Evolutionary conservation across 2,113 vertebrate genomes (phyloP).

Genomic region (Rattus norvegicus): DNA sequence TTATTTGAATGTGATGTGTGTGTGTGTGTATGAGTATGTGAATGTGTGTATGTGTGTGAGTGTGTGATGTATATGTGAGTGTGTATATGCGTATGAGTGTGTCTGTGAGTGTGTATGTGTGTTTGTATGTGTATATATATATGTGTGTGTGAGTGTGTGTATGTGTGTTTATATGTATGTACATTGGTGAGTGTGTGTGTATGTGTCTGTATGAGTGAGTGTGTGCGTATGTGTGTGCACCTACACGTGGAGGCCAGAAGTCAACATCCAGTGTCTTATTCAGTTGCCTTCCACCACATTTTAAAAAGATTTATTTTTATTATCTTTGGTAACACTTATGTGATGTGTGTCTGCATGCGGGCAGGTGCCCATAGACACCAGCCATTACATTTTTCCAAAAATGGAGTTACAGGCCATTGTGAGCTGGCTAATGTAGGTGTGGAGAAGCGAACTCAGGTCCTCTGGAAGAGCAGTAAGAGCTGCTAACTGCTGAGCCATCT

Average conservation of each 20-base stretch:
- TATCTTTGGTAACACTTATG: neutral
- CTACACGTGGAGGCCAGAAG: neutral
- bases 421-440: neutral
- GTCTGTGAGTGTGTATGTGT: too few species aligned
- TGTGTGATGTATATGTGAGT: neutral
- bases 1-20: neutral
- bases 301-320: neutral
- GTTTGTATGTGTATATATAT: too few species aligned
- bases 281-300: neutral
- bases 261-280: neutral
- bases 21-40: neutral
- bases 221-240: too few species aligned
- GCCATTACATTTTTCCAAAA: neutral
- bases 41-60: rapidly evolving
- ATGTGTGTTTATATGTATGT: too few species aligned
- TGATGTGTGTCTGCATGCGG: neutral
- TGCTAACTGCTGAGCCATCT: neutral
- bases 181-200: neutral
- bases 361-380: neutral
- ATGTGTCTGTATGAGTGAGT: neutral
- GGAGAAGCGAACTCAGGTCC: neutral
- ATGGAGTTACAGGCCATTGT: neutral
- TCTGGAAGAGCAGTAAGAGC: neutral
- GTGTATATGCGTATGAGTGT: neutral
- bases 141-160: neutral